These are phyloP conservation scores for Oplegnathus fasciatus DNA, from an alignment of 2,113 vertebrate genomes.

Conservation along the genomic window DNA sequence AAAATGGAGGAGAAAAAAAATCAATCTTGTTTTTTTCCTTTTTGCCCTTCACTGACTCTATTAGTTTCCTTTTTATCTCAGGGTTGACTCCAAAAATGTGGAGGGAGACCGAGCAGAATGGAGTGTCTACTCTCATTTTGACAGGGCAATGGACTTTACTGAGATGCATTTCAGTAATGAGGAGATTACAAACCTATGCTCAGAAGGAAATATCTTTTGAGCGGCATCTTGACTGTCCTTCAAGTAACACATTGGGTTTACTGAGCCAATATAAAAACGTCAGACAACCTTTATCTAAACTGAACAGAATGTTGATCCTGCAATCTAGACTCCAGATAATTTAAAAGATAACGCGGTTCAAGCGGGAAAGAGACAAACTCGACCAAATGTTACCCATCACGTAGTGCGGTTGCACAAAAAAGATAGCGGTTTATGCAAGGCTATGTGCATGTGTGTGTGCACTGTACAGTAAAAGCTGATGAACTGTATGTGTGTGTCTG, in stretches of 20 bases:
- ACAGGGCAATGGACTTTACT: conserved; percentile 41
- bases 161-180: conserved; percentile 56
- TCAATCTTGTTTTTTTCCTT: conserved; percentile 68
- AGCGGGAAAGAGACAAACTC: conserved; percentile 43
- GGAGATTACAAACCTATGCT: conserved; percentile 54
- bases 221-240: conserved; percentile 64
- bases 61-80: conserved; percentile 79
- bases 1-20: conserved; percentile 63
- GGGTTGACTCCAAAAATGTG: conserved; percentile 68
- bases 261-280: conserved; percentile 38
- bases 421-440: conserved; percentile 35
- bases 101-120: conserved; percentile 29
- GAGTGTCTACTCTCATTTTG: conserved; percentile 46
- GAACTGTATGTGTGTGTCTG: conserved; percentile 61
- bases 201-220: conserved; percentile 57
- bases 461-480: conserved; percentile 68
- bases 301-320: conserved; percentile 67
- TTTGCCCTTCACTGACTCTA: conserved; percentile 79
- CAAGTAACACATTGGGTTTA: conserved; percentile 54
- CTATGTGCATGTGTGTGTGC: conserved; percentile 23
- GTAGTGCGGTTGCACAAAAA: conserved; percentile 2
- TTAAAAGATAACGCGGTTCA: conserved; percentile 64
- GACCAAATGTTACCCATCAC: conserved; percentile 35
- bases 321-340: conserved; percentile 70
- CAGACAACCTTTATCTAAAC: conserved; percentile 68